Base-by-base conservation (phyloP, 30 jellyfish, hydroid and myxozoan species). In the Nemopilema nomurai region DNA sequence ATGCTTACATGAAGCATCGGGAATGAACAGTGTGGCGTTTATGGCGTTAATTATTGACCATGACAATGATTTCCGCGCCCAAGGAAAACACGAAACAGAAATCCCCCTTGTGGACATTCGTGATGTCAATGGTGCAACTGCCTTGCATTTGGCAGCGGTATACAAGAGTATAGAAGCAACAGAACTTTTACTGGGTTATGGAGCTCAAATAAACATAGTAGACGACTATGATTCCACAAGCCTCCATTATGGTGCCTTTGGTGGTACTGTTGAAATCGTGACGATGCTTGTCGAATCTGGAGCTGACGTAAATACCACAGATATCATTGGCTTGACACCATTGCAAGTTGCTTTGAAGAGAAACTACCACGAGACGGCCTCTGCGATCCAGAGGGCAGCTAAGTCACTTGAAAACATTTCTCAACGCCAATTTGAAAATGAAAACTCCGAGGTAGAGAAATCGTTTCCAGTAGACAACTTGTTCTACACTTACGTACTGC, bases 231-330 rank as follows among this genome's bases (percentile, higher is more conserved):
- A 82, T 9, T 23, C 68, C 77, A 28, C 90, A n/a, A 32, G 82
- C 49, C 82, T 80, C 23, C 90, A 80, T 67, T 80, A 66, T 27
- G 90, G 78, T 1, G 90, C 90, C 53, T 49, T 24, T 49, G 76
- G 76, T n/a, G 90, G 90, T 9, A 66, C 82, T 17, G 26, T 49
- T 41, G 90, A 80, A 67, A 33, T 80, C 17, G 75, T 69, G 4
- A 57, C 49, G 20, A 66, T 33, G 62, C 77, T 80, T 0, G 69
- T 30, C 18, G 31, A 33, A 8, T 80, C 90, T 8, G 75, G 90
- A 16, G 90, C 82, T 9, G 75, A 67, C 26, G 16, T 29, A 1
- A 0, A 49, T 1, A 51, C 49, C 20, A 16, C 4, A 17, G 77
- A 80, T 72, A 64, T 51, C 49, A 80, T 41, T 23, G 82, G 82